Evolutionary conservation across 2,113 vertebrate species (phyloP), one percentile per base, ranked within the genome.

Genomic region (Nerophis lumbriciformis): DNA sequence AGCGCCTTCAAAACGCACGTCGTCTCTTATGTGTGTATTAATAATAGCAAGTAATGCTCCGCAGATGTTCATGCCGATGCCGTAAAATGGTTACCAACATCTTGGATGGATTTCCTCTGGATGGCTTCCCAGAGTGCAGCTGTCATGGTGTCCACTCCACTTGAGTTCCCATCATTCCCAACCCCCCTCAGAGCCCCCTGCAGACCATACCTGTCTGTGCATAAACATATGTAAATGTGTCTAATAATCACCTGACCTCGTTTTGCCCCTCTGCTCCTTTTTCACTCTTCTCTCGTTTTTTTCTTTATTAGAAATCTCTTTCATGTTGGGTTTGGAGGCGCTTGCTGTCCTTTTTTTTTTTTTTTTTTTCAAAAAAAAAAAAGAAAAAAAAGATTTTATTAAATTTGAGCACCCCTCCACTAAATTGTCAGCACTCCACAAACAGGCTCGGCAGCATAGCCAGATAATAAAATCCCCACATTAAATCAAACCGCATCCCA

Each of bases 131-230:
- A 75, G 82, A 80, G 79, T 75, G 76, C 84, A 87, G 84, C 83
- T 85, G 85, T 85, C 91, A 88, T 89, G 88, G 90, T 90, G 94
- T 94, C 93, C 93, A 92, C 90, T 91, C 86, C 90, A 91, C 93
- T 94, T 90, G 87, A 82, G 91, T 76, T 91, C 89, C 88, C 85
- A 88, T 91, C 89, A 87, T 80, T 78, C 81, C 76, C 65, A 49
- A 47, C 88, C 79, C 87, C 84, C 88, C 81, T 87, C 66, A 73
- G 79, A 90, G 90, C 88, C 93, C 90, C 91, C 74, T 82, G 89
- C 85, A 88, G 86, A 88, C 90, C 83, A 77, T 64, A 68, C 59
- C 73, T 48, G 87, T 85, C 80, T 83, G 79, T 79, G 81, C 88
- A 89, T 82, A 90, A 90, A 87, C 88, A 90, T 88, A 88, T 87